Evolutionary conservation across 1,140 invertebrate species (phyloP), one percentile per base, ranked within the genome.

Genomic region (Nylanderia fulva): DNA sequence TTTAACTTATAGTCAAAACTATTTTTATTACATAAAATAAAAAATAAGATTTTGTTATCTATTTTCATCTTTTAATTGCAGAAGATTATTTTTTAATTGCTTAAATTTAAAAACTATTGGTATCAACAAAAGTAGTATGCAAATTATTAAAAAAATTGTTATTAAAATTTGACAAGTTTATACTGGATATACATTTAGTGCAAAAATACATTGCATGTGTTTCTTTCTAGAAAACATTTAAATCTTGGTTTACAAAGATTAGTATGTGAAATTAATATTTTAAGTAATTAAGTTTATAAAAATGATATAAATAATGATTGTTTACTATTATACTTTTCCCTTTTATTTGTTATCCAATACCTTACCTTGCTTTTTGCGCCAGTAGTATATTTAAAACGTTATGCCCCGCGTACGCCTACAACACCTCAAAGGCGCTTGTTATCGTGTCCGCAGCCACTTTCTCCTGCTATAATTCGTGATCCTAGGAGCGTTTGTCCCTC

Each of bases 391-490:
- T 88, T 94, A 39, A 93, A 86, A 80, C 90, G 88, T 79, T 94
- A 95, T 75, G 74, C 88, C 33, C 94, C 92, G 15, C 91, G 75
- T 64, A 89, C 92, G 15, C 93, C 93, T 24, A 92, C 90, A 8
- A 91, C 91, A 15, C 90, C 92, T 71, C 93, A 94, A 42, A 91
- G 91, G 52, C 93, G 92, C 56, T 91, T 95, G 76, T 84, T 94
- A 61, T 94, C 92, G 21, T 94, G 90, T 80, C 92, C 93, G 0
- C 92, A 92, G 52, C 82, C 93, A 3, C 58, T 88, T 8, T 87
- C 88, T 71, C 85, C 88, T 64, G 60, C 56, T 82, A 48, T 86
- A 36, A 63, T 82, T 6, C 63, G 61, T 48, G 33, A 68, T 82
- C 18, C 76, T 76, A 91, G 90, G 87, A 94, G 90, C 80, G 89